These are phyloP conservation scores for Pantala flavescens DNA, from an alignment of 1,140 invertebrate genomes.

Conservation along the genomic window DNA sequence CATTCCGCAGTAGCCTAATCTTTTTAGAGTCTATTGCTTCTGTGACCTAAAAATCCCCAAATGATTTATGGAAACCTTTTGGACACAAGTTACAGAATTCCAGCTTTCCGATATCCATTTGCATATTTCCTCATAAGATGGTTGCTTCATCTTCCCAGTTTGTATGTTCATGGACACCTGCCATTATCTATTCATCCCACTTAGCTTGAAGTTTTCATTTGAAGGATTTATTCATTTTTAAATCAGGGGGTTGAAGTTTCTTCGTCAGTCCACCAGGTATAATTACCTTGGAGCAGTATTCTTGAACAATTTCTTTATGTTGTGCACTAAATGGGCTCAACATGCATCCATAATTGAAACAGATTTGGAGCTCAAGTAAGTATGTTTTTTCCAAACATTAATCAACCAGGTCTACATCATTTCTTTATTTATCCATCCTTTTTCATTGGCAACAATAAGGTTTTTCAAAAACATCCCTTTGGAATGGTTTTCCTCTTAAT, in stretches of 20 bases:
- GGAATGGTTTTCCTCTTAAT: too few relatives aligned
- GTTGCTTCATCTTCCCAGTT: neutral
- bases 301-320: neutral
- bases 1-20: too few relatives aligned
- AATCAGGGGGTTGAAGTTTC: neutral
- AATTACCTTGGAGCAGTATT: neutral
- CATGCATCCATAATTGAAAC: neutral
- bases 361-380: neutral
- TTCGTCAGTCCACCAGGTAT: neutral
- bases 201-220: neutral
- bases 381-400: neutral
- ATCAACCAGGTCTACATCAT: neutral
- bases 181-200: neutral
- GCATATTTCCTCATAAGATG: too few relatives aligned
- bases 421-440: neutral
- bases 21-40: too few relatives aligned
- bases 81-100: too few relatives aligned
- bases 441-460: neutral
- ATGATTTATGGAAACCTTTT: too few relatives aligned
- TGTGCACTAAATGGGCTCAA: neutral
- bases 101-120: too few relatives aligned
- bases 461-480: neutral
- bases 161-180: neutral
- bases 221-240: neutral
- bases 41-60: too few relatives aligned